Conservation (phyloP, 2,797 vertebrate species). For the Balearica regulorum region DNA sequence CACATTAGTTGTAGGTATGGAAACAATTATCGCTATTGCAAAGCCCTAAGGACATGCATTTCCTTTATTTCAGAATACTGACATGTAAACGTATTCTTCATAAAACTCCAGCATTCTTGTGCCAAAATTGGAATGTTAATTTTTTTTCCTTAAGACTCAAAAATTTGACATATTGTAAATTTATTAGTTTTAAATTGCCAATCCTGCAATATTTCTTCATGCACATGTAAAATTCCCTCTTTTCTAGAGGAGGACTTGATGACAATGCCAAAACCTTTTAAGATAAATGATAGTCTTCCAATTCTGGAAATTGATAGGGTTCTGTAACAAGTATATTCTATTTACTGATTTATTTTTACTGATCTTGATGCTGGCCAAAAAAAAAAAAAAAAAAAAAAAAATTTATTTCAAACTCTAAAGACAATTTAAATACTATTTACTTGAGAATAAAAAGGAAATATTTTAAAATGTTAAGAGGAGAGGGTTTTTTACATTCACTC, state of each 20-base stretch:
- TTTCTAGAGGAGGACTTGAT: neutral
- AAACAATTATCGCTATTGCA: neutral
- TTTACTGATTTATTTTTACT: no score
- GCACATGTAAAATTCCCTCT: neutral
- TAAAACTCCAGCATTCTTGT: neutral
- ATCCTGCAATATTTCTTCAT: neutral
- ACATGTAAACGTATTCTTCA: neutral
- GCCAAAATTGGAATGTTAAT: neutral
- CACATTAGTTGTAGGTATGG: neutral
- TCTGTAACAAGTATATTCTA: neutral
- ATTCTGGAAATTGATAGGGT: neutral
- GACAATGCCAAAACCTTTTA: neutral
- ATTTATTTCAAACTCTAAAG: neutral
- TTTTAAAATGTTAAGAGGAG: fast-evolving
- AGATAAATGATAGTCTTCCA: neutral
- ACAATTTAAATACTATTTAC: neutral
- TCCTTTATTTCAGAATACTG: neutral
- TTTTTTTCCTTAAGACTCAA: neutral
- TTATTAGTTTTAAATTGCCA: neutral
- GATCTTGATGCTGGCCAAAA: neutral
- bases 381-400: neutral
- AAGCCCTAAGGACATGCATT: neutral
- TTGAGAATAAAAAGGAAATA: neutral
- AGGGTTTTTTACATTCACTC: neutral
- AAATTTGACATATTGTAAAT: neutral